Evolutionary conservation across 1,140 invertebrate genomes (phyloP).

Genomic region (Hirudo medicinalis): DNA sequence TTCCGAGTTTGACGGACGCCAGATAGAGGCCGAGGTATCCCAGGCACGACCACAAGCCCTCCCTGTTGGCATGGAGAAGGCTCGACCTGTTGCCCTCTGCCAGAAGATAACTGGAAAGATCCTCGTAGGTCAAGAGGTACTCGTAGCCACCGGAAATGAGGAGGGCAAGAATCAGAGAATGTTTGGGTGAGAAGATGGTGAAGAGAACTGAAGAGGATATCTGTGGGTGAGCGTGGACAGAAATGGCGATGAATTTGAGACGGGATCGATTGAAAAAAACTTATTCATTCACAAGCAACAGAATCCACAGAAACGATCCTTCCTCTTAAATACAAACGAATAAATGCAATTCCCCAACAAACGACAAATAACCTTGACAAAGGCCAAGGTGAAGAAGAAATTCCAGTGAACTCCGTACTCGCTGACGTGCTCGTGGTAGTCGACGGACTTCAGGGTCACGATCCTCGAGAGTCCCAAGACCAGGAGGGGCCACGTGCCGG

Average conservation of each 20-base stretch:
- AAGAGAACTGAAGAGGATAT: not conserved
- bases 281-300: too few species aligned
- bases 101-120: too few species aligned
- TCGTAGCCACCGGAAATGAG: not conserved
- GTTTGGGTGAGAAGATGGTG: not conserved
- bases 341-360: too few species aligned
- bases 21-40: conserved; percentile 75
- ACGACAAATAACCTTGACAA: conserved; percentile 51
- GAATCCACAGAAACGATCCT: too few species aligned
- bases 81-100: conserved; percentile 41
- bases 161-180: not conserved
- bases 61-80: conserved; percentile 68
- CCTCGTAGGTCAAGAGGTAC: too few species aligned
- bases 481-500: conserved; percentile 32
- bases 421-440: conserved; percentile 70
- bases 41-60: conserved; percentile 67
- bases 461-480: conserved; percentile 56
- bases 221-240: not conserved
- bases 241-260: too few species aligned
- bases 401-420: conserved; percentile 96
- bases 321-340: too few species aligned
- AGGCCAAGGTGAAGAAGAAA: conserved; percentile 80
- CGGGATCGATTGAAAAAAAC: too few species aligned
- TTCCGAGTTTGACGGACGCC: conserved; percentile 54
- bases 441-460: conserved; percentile 39